Evolutionary conservation across 2,888 invertebrate genomes (phyloP).

Genomic region (Malthinus flaveolus): DNA sequence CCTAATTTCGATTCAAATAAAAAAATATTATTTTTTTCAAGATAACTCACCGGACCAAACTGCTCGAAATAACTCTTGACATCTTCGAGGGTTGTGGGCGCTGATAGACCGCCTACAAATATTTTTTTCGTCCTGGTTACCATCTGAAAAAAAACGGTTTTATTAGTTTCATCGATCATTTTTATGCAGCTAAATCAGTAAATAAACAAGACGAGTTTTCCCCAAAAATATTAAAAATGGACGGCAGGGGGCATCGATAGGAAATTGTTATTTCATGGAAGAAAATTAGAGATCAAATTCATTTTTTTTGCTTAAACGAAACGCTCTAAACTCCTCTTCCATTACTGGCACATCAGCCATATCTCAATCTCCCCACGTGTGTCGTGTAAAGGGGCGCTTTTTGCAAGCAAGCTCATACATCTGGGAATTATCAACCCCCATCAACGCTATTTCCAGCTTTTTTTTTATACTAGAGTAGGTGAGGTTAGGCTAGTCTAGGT

Average conservation of each 20-base stretch:
- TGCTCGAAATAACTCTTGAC: slow-evolving; percentile 99
- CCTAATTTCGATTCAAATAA: slow-evolving; percentile 1
- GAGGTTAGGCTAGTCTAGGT: no score
- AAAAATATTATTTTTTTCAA: background rate
- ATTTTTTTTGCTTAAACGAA: no score
- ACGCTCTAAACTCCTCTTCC: no score
- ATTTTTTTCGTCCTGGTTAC: slow-evolving; percentile 99
- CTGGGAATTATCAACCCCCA: no score
- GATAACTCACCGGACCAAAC: slow-evolving; percentile 93
- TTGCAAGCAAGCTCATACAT: no score
- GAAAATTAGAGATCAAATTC: no score
- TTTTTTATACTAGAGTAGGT: no score
- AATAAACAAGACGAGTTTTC: background rate
- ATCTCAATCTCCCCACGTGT: no score
- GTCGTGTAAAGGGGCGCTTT: no score
- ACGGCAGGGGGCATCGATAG: background rate
- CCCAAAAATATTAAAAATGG: background rate
- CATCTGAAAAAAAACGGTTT: slow-evolving; percentile 71
- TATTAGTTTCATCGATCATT: background rate
- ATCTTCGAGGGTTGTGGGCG: slow-evolving; percentile 98
- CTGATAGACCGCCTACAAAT: slow-evolving; percentile 99
- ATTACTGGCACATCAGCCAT: no score
- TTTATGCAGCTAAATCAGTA: background rate
- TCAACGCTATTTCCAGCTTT: no score
- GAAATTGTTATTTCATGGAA: no score